Evolutionary conservation across 1,140 invertebrate species (phyloP), one percentile per base, ranked within the genome.

Genomic region (Marisa cornuarietis): DNA sequence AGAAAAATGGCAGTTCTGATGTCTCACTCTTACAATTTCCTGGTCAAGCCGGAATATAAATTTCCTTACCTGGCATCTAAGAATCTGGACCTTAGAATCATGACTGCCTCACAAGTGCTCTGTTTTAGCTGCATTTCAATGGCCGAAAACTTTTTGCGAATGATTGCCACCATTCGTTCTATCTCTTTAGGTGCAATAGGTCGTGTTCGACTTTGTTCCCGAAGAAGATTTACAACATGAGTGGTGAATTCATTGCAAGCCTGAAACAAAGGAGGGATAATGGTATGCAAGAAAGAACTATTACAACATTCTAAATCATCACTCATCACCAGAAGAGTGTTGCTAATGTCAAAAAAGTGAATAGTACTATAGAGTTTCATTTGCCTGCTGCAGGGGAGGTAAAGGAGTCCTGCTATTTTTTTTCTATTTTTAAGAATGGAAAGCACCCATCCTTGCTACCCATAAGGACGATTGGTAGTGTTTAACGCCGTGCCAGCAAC

Each of bases 51-150:
- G 13, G 10, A 75, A 58, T 49, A 26, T 42, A n/a, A 31, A 79
- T 61, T 22, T 24, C 71, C 85, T 81, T 88, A 95, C 95, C 95
- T 95, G 26, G 98, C 98, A 91, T 99, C 98, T 79, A 99, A 93
- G 93, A 99, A 99, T 79, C 92, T 85, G n/a, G 92, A 95, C 88
- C 98, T 93, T 51, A 99, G 93, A 81, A 99, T 99, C 98, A 99
- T 99, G 75, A 99, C 98, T n/a, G 99, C 99, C 91, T 99, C 99
- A 91, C 99, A 99, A 22, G 98, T 99, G 82, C 96, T 98, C 92
- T 99, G 99, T 92, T 99, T 99, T 84, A 99, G 92, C 92, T 99
- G 99, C 95, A 99, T 98, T 92, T 99, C 98, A 88, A 99, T 99
- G 81, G 97, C 98, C 84, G 97, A 98, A 93, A 99, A 99, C 91